phyloP scores from a whole-genome alignment of 2,888 invertebrate genomes.

The Lordiphosa andalusiaca region DNA sequence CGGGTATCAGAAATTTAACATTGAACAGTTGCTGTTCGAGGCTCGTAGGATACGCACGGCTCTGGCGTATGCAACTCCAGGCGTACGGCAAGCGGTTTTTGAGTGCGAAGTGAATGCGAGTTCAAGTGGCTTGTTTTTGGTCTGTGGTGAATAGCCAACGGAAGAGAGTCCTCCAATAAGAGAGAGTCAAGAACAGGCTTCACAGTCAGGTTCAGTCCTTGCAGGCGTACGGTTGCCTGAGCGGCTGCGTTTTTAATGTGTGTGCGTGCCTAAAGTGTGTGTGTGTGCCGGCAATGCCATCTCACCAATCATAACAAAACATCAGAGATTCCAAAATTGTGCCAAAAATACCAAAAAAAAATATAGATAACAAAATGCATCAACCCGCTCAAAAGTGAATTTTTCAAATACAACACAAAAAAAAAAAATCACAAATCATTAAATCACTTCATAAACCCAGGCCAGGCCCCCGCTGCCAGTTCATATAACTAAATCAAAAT shows the following conservation, averaged over 20 bases:
- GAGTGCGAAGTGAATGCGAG: slow-evolving; percentile 36
- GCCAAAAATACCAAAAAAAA: slow-evolving; percentile 33
- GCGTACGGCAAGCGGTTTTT: slow-evolving; percentile 26
- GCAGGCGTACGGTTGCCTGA: slow-evolving; percentile 61
- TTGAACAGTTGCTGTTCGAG: slow-evolving; percentile 77
- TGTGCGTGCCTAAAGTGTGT: slow-evolving; percentile 14
- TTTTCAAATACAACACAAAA: slow-evolving; percentile 12
- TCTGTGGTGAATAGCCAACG: slow-evolving; percentile 55
- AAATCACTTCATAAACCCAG: slow-evolving; percentile 6
- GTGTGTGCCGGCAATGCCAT: slow-evolving; percentile 22
- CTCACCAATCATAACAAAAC: slow-evolving; percentile 37
- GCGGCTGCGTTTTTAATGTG: slow-evolving; percentile 37
- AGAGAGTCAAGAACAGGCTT: slow-evolving; percentile 33
- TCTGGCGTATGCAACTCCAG: slow-evolving; percentile 45
- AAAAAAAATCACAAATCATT: slow-evolving; percentile 22
- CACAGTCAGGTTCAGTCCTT: slow-evolving; percentile 61
- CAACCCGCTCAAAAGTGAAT: slow-evolving; percentile 33
- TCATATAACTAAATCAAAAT: slow-evolving; percentile 27
- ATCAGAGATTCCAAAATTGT: slow-evolving; percentile 39
- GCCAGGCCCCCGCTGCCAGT: slow-evolving; percentile 19
- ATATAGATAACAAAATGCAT: slow-evolving; percentile 30
- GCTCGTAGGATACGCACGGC: slow-evolving; percentile 78
- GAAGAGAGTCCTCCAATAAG: slow-evolving; percentile 41
- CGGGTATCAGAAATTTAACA: slow-evolving; percentile 7
- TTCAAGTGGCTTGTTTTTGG: slow-evolving; percentile 32